A percentile compares a stretch with the other conserved stretches of the same genome.
Evolutionary conservation across 2,797 vertebrate genomes (phyloP).

Genomic region (Acipenser ruthenus): DNA sequence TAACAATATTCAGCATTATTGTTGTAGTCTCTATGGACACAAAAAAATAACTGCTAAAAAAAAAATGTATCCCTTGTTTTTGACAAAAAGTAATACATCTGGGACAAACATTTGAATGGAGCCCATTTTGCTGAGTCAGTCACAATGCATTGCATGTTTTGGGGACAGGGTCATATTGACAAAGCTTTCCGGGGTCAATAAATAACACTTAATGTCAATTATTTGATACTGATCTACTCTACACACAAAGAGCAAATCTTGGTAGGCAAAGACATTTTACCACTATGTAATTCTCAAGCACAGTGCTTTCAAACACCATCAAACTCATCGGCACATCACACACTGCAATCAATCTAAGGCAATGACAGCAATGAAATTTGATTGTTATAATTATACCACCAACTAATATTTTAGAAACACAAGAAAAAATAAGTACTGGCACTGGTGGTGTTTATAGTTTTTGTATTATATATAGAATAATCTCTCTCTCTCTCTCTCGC

Average conservation of each 20-base stretch:
- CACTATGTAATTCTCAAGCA: not conserved
- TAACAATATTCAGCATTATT: constrained; percentile 50
- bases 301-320: not conserved
- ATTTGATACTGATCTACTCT: not conserved
- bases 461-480: no score
- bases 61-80: not conserved
- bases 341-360: no score
- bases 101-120: no score
- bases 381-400: no score
- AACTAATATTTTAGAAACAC: no score
- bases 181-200: not conserved
- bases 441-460: no score
- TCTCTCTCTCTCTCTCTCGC: no score
- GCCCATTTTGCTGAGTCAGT: no score
- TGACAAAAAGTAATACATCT: constrained; percentile 15
- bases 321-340: not conserved
- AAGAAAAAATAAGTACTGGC: no score
- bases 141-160: no score
- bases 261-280: not conserved
- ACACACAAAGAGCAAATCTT: not conserved
- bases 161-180: not conserved
- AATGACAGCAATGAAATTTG: no score
- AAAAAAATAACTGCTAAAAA: constrained; percentile 14
- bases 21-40: constrained; percentile 12
- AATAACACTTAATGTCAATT: not conserved